Base-by-base conservation (phyloP, 2,888 invertebrate genomes). In the Hypomecis punctinalis region DNA sequence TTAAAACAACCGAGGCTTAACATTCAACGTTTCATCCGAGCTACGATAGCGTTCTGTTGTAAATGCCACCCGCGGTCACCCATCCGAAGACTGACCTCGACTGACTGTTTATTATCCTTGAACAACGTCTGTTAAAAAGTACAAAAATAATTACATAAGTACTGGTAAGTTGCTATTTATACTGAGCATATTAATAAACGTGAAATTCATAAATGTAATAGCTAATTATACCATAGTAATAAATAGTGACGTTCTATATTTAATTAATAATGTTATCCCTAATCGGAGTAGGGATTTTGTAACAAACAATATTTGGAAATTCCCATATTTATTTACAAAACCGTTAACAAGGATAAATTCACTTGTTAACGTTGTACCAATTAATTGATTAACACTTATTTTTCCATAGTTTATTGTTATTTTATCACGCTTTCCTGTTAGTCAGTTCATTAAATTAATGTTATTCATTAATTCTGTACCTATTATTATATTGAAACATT, bases 341-440 rank as follows among this genome's bases (percentile, higher is more conserved):
- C 42, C 36, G 47, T 63, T 63, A 61, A 71, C n/a, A 49, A 77
- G 79, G 77, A 79, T 73, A 79, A 76, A 61, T 36, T 39, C n/a
- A 40, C 37, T 10, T 47, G 51, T 33, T 51, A 23, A 23, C 23
- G 23, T 3, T 23, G 23, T 23, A 55, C 71, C 68, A 76, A 76
- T 73, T 76, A 74, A 72, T 70, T 70, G 69, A 73, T 69, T 74
- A 71, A 67, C 51, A 61, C 43, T 63, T 72, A 68, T 70, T 74
- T 76, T 76, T 74, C 70, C 67, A 72, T 63, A 74, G 69, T 61
- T 65, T 56, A 65, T 75, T 71, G 74, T 53, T 58, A 55, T 61
- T 67, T 63, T 74, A 79, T 78, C 75, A 63, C 42, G 51, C 72
- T 78, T 76, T 75, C 81, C 77, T 77, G 74, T 68, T 63, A 52